Evolutionary conservation across 2,113 vertebrate species (phyloP), one percentile per base, ranked within the genome.

Genomic region (Calonectris borealis): DNA sequence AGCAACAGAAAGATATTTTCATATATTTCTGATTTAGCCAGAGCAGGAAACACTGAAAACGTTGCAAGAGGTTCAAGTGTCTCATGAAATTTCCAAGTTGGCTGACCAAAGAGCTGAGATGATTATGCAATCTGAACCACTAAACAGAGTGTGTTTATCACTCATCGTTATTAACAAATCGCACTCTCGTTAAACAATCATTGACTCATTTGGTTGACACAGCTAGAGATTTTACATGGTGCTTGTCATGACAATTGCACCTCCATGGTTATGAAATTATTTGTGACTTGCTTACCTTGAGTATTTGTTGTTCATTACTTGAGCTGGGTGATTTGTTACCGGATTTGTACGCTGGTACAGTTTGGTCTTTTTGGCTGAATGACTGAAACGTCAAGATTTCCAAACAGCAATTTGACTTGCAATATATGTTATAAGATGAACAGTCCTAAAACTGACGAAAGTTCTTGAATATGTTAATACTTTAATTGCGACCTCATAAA

Each of bases 131-230:
- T n/a, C 32, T 77, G 49, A 94, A 85, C 69, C 57, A 76, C 36
- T 77, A 72, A 77, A 78, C 32, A 54, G 5, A 54, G 5, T 48
- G 20, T 88, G 34, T 91, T 90, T 83, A 65, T 83, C 90, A 65
- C 27, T 84, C 72, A 34, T 51, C 7, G 0, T 91, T 88, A 83
- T 62, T 86, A 93, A 80, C 54, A 69, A 90, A 78, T 86, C 13
- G 0, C 20, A 38, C 31, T 69, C 62, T 83, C 0, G 0, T 80
- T 94, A 93, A 92, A 88, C 38, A 75, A 44, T 70, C 19, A 70
- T 71, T 91, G 78, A 90, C 66, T 94, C 78, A 86, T 71, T 64
- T 76, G 77, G 44, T 58, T 91, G 54, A 80, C 82, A 85, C 15
- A 94, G n/a, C 13, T 44, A 88, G 58, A 86, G 54, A 83, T 58